These are phyloP conservation scores for Seira musarum DNA, from an alignment of 2,888 invertebrate species.

Conservation along the genomic window DNA sequence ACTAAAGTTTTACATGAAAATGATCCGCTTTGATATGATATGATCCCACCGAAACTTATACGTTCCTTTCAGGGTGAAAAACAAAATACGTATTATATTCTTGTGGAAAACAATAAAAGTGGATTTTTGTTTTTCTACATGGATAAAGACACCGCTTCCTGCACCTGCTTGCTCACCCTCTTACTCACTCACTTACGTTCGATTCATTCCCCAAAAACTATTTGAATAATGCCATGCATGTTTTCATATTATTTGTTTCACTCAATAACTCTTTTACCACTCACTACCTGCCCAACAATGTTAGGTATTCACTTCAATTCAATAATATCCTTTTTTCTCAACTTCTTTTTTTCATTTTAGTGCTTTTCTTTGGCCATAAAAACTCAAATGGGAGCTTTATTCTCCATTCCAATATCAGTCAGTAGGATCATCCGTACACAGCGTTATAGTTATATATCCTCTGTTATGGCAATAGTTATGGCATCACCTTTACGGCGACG, in stretches of 20 bases:
- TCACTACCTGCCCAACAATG: slow-evolving; percentile 45
- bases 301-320: neutral
- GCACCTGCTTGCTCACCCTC: slow-evolving; percentile 45
- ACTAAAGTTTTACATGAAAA: too few relatives aligned
- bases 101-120: neutral
- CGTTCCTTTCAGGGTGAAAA: too few relatives aligned
- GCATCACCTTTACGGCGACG: neutral
- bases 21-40: too few relatives aligned
- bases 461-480: neutral
- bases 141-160: slow-evolving; percentile 35
- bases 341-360: slow-evolving; percentile 17
- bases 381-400: slow-evolving; percentile 20
- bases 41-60: too few relatives aligned
- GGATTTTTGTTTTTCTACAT: neutral
- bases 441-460: neutral
- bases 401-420: slow-evolving; percentile 34
- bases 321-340: neutral
- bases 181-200: neutral
- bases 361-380: neutral
- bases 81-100: neutral
- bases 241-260: neutral
- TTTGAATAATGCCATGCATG: slow-evolving; percentile 8
- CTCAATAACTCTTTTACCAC: neutral
- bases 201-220: neutral
- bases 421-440: slow-evolving; percentile 27